Conservation (phyloP, 35 echinoderm and acorn worm genomes). For the Holothuria glaberrima region DNA sequence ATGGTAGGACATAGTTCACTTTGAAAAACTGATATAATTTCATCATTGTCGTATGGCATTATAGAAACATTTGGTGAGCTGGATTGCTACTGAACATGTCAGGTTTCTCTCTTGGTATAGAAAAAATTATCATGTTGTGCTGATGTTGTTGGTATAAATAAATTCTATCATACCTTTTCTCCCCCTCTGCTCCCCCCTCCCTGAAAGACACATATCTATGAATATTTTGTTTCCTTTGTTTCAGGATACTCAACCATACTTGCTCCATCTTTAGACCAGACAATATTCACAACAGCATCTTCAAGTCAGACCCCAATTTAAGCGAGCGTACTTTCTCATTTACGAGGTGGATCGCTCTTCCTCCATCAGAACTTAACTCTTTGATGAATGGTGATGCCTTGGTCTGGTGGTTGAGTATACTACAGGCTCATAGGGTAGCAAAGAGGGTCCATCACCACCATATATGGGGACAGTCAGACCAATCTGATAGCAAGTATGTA, state of each 20-base stretch:
- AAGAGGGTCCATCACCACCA: conserved; percentile 74
- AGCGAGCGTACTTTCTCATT: conserved; percentile 71
- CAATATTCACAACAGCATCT: conserved; percentile 79
- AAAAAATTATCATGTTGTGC: no score
- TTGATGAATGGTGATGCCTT: conserved; percentile 62
- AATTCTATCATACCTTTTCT: no score
- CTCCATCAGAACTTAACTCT: conserved; percentile 72
- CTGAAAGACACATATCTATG: no score
- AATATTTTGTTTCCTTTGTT: background rate
- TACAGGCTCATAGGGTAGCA: conserved; percentile 67
- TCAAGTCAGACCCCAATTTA: background rate
- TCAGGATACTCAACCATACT: conserved; percentile 72
- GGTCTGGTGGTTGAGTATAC: conserved; percentile 64
- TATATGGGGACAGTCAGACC: conserved; percentile 35
- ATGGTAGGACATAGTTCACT: no score
- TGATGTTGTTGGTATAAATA: no score
- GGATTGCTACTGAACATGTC: no score
- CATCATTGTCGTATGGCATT: no score
- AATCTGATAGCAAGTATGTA: no score
- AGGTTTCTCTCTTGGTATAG: no score
- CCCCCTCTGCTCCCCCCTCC: no score
- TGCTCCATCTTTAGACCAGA: conserved; percentile 79
- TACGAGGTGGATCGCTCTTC: conserved; percentile 72
- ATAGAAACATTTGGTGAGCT: no score
- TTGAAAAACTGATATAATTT: no score